Percentiles rank a stretch among this genome's conserved stretches.
Evolutionary conservation across 1,140 invertebrate genomes (phyloP).

Genomic region (Trachymyrmex cornetzi): DNA sequence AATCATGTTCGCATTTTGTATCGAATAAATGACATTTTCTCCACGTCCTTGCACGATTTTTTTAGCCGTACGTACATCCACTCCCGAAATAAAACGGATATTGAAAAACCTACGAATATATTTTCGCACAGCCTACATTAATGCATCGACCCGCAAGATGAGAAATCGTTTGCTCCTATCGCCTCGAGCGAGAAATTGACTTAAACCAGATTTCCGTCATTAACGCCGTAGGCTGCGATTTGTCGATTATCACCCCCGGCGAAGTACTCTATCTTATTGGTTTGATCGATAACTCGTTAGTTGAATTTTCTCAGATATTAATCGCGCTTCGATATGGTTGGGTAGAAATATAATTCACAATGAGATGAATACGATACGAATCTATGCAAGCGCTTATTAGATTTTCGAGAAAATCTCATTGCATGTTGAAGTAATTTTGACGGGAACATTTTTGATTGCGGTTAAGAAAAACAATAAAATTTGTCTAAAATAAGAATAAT

Average conservation of each 20-base stretch:
- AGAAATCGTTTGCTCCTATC: constrained; percentile 29
- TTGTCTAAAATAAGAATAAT: neutral
- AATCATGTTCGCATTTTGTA: constrained; percentile 62
- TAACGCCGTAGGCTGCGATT: constrained; percentile 23
- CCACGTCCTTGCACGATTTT: constrained; percentile 31
- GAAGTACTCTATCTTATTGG: constrained; percentile 39
- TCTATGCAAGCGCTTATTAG: neutral
- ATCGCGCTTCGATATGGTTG: neutral
- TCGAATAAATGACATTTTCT: constrained; percentile 68
- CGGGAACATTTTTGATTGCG: neutral
- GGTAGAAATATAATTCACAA: neutral
- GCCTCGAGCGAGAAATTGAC: constrained; percentile 22
- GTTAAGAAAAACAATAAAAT: constrained; percentile 12
- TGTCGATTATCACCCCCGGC: constrained; percentile 37
- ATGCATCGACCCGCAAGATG: neutral
- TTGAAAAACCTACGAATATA: neutral
- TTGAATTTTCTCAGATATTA: constrained; percentile 53
- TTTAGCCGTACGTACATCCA: neutral
- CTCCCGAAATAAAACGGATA: neutral
- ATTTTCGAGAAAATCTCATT: neutral
- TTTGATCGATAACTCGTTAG: constrained; percentile 60
- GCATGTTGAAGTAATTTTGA: neutral
- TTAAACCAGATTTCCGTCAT: constrained; percentile 50
- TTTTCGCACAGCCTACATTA: neutral
- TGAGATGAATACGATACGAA: constrained; percentile 14